Conservation (phyloP, 2,888 invertebrate genomes). For the Nephrotoma appendiculata region DNA sequence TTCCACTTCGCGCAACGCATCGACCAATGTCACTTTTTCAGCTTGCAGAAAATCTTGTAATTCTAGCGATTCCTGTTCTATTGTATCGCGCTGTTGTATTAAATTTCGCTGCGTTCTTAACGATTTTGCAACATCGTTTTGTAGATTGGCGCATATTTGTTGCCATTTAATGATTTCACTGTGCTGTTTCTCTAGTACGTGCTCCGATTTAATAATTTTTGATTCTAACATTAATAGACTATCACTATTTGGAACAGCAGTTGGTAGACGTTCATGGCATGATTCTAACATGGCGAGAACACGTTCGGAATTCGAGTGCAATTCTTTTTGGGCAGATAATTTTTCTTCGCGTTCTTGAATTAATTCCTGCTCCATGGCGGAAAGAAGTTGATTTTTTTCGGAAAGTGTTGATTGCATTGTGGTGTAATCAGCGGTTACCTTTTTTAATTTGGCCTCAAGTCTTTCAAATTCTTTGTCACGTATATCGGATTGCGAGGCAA, state of each 20-base stretch:
- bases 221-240: conserved; percentile 63
- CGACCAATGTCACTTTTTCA: conserved; percentile 65
- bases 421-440: conserved; percentile 43
- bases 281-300: conserved; percentile 44
- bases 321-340: conserved; percentile 55
- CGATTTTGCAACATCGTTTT: conserved; percentile 52
- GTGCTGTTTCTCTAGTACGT: conserved; percentile 59
- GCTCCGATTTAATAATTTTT: conserved; percentile 58
- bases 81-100: conserved; percentile 58
- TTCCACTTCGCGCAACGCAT: conserved; percentile 66
- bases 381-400: conserved; percentile 31
- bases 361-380: conserved; percentile 42
- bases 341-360: conserved; percentile 58
- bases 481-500: conserved; percentile 48
- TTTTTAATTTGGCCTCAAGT: conserved; percentile 42
- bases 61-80: conserved; percentile 67
- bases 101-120: conserved; percentile 50
- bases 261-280: conserved; percentile 31
- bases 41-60: conserved; percentile 78
- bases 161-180: conserved; percentile 58
- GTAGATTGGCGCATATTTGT: conserved; percentile 52
- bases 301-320: conserved; percentile 58
- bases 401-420: conserved; percentile 38
- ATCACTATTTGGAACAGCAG: conserved; percentile 50
- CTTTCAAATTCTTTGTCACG: conserved; percentile 48